Evolutionary conservation across 2,113 vertebrate genomes (phyloP), one percentile per base, ranked within the genome.

Genomic region (Lampris incognitus): DNA sequence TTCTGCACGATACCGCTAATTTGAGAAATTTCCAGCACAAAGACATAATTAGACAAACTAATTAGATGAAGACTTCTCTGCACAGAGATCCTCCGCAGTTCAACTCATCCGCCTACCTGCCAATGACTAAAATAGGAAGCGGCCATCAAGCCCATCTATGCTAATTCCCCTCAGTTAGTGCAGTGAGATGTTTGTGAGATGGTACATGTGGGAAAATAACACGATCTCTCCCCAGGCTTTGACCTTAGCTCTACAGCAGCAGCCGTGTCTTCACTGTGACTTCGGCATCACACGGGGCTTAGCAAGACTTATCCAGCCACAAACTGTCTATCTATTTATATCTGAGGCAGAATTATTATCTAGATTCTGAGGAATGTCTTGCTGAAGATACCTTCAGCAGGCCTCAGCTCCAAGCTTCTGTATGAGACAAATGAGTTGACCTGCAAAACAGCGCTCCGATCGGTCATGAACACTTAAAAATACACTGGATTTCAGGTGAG

Each of bases 31-130:
- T 94, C 91, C 92, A 94, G 92, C 92, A 95, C 93, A 95, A 94
- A 95, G 93, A 94, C 93, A 94, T 94, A 94, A 94, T 95, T 95
- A 94, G 93, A 94, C 92, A 92, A 92, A 93, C 91, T 94, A 95
- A 95, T 95, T 95, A 94, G 93, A 92, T 90, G 72, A 92, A 94
- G 93, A 93, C 91, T 93, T 93, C 78, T 85, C 87, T 84, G 92
- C 88, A 89, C 88, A 88, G 90, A 92, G 93, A 94, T 92, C 93
- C 94, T 94, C 90, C 84, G 81, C 91, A 93, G 93, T 94, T 94
- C 93, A 94, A 93, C 90, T 91, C 83, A 86, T 92, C 92, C 94
- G 89, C 94, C 94, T 94, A 94, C 94, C 94, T 95, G 93, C 85
- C 74, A 87, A 74, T 74, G 90, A 91, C 92, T 92, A 93, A 94